Conservation (phyloP, 1,140 invertebrate species). For the Probaryconus sp. region DNA sequence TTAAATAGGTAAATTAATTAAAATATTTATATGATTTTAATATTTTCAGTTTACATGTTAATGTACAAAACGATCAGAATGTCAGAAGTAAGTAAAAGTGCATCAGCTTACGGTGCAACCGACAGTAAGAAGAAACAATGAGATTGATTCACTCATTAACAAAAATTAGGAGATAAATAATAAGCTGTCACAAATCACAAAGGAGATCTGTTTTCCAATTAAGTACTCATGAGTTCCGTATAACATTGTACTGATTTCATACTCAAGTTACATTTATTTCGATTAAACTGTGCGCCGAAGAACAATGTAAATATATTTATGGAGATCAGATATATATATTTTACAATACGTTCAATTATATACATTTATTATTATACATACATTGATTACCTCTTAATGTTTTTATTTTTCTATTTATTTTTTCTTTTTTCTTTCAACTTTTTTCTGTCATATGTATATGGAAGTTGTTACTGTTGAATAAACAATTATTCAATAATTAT, state of each 20-base stretch:
- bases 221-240: conserved; percentile 50
- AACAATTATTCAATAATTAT: conserved; percentile 57
- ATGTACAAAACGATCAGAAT: conserved; percentile 88
- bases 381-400: conserved; percentile 54
- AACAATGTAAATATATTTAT: conserved; percentile 56
- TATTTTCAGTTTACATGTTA: conserved; percentile 84
- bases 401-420: conserved; percentile 56
- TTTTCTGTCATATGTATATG: conserved; percentile 56
- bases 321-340: conserved; percentile 49
- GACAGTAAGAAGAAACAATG: conserved; percentile 65
- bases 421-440: conserved; percentile 35
- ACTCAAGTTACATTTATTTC: conserved; percentile 49
- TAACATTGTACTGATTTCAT: conserved; percentile 69
- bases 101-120: conserved; percentile 84
- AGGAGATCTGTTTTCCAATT: conserved; percentile 57
- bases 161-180: conserved; percentile 31
- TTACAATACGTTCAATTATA: conserved; percentile 60
- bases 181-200: conserved; percentile 59
- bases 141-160: conserved; percentile 26
- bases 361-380: conserved; percentile 59
- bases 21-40: conserved; percentile 1
- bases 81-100: conserved; percentile 90
- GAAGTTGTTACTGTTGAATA: conserved; percentile 61
- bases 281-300: conserved; percentile 52
- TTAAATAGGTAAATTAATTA: too few species aligned